Conservation (phyloP, 2,113 vertebrate genomes). For the Balaeniceps rex region DNA sequence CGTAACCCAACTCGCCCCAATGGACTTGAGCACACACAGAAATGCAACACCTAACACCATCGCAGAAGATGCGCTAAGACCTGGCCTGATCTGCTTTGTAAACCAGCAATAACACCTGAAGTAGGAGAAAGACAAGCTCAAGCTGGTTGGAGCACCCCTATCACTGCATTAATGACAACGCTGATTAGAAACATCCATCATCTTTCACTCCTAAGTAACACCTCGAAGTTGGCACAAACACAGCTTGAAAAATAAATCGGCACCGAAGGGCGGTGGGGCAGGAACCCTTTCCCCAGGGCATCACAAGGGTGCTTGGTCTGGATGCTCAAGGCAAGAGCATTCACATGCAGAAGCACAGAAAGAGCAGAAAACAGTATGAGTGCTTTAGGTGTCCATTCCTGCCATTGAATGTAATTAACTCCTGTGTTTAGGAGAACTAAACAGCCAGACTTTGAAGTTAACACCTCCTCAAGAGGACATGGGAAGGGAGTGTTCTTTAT, state of each 20-base stretch:
- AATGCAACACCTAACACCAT: neutral
- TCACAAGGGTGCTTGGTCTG: neutral
- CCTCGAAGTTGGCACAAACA: neutral
- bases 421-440: neutral
- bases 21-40: neutral
- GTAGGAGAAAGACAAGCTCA: neutral
- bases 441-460: conserved; percentile 38
- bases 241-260: neutral
- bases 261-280: neutral
- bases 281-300: neutral
- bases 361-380: neutral
- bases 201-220: neutral
- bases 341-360: neutral
- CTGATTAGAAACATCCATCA: neutral
- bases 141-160: neutral
- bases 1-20: neutral
- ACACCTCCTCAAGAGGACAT: conserved; percentile 35
- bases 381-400: neutral
- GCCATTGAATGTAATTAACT: neutral
- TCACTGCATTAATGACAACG: neutral
- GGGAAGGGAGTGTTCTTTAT: conserved; percentile 56
- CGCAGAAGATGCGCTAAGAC: neutral
- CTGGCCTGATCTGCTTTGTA: neutral
- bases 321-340: neutral
- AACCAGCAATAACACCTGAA: neutral